Evolutionary conservation across 2,113 vertebrate genomes (phyloP).

Genomic region (Garra rufa): DNA sequence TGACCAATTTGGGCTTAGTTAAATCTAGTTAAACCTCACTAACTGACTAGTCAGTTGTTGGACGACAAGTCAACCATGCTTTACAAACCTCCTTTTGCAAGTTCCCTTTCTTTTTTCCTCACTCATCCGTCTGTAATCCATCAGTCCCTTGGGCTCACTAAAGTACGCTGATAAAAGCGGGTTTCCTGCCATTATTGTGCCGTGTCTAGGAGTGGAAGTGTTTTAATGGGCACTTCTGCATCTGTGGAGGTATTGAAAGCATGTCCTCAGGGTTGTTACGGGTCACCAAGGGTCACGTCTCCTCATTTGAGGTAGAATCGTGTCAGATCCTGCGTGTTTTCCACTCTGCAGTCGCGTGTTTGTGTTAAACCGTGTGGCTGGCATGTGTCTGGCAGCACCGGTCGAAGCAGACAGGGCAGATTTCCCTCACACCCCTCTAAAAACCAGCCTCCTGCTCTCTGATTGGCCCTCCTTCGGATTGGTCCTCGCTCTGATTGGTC

Average conservation of each 20-base stretch:
- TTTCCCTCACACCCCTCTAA: constrained; percentile 58
- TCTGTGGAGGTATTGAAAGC: background rate
- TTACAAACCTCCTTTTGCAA: background rate
- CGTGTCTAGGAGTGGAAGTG: background rate
- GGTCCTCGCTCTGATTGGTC: constrained; percentile 17
- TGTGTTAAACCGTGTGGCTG: background rate
- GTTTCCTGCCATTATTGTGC: constrained; percentile 12
- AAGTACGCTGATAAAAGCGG: background rate
- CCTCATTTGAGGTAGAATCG: background rate
- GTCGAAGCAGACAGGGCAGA: constrained; percentile 70
- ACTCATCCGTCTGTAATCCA: background rate
- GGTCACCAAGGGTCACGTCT: background rate
- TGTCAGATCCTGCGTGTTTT: background rate
- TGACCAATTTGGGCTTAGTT: background rate
- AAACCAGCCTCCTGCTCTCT: constrained; percentile 35
- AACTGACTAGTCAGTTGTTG: background rate
- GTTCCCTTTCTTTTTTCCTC: background rate
- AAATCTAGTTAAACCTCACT: background rate
- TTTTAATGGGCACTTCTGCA: background rate
- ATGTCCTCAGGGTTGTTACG: background rate
- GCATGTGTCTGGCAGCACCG: constrained; percentile 62
- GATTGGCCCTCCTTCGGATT: constrained; percentile 63
- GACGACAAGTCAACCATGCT: too few relatives aligned
- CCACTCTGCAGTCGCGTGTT: background rate
- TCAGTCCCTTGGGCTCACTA: constrained; percentile 1